A percentile compares a stretch with the other conserved stretches of the same genome.
Evolutionary conservation across 37 sponge, comb jelly and placozoan genomes (phyloP).

Genomic region (Mnemiopsis leidyi): DNA sequence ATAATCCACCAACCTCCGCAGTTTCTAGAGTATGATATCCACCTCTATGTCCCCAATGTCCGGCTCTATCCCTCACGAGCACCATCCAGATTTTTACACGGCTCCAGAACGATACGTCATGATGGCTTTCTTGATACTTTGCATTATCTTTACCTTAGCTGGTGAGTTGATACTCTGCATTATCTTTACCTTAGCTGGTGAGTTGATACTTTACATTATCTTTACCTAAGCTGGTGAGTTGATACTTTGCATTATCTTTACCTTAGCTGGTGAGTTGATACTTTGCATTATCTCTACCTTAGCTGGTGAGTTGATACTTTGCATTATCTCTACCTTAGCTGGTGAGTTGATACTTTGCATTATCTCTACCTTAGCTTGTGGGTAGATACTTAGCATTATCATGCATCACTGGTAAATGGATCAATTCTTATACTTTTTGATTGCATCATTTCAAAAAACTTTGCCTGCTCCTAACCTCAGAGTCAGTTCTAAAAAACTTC

Average conservation of each 20-base stretch:
- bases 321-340: too few relatives aligned
- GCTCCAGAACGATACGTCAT: background rate
- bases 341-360: too few relatives aligned
- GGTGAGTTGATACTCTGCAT: slow-evolving; percentile 5
- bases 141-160: slow-evolving; percentile 16
- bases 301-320: too few relatives aligned
- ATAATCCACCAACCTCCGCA: too few relatives aligned
- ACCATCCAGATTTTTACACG: background rate
- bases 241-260: background rate
- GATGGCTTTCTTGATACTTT: background rate
- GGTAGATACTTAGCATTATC: background rate
- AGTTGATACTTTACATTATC: too few relatives aligned
- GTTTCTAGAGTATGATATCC: too few relatives aligned
- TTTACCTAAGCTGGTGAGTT: background rate
- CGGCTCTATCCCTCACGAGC: background rate
- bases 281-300: too few relatives aligned
- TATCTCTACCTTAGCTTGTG: too few relatives aligned
- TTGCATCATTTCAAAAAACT: too few relatives aligned
- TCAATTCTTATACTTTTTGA: background rate
- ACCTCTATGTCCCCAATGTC: background rate
- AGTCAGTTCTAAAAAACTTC: background rate
- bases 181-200: background rate
- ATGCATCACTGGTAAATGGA: background rate
- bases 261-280: background rate
- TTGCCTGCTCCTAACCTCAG: background rate